Evolutionary conservation across 2,888 invertebrate species (phyloP), one percentile per base, ranked within the genome.

Genomic region (Plagodis pulveraria): DNA sequence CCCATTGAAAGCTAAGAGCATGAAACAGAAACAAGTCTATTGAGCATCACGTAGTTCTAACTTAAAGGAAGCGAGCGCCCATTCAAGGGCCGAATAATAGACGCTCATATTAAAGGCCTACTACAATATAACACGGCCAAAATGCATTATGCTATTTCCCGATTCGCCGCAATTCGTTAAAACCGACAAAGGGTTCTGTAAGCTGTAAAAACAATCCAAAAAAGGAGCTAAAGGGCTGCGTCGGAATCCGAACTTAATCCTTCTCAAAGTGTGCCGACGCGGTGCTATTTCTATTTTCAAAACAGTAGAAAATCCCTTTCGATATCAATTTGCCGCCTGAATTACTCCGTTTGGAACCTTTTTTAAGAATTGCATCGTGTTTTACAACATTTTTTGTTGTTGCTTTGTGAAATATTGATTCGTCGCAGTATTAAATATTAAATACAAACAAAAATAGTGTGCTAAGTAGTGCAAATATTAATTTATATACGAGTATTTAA

Each of bases 291-390:
- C 69, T 89, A 90, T 91, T 92, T 90, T 78, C 85, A 91, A 91
- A 92, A 92, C 91, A 92, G 91, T 83, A 87, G 87, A 87, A 88
- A 86, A 90, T 89, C 87, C 89, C 72, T 87, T 91, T 89, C 84
- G 86, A 84, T 88, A 87, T 77, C 86, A 82, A 91, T 92, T 91
- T 92, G 86, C 88, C 89, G 91, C 89, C 77, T 84, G 86, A 86
- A 80, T 87, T 83, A 81, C 77, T 84, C 72, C 77, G 73, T 85
- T 86, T 73, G 71, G 70, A 71, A 74, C 70, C 66, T 75, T 81
- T 83, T 85, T 78, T 74, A 63, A 66, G 73, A 80, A 64, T 76
- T 67, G 73, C 74, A 76, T 66, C 72, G 73, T 81, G 80, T 86
- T 86, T 80, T 80, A 80, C 70, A 82, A 79, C 73, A 73, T 82